Conservation (phyloP, 2,888 invertebrate species). For the Lysandra bellargus region DNA sequence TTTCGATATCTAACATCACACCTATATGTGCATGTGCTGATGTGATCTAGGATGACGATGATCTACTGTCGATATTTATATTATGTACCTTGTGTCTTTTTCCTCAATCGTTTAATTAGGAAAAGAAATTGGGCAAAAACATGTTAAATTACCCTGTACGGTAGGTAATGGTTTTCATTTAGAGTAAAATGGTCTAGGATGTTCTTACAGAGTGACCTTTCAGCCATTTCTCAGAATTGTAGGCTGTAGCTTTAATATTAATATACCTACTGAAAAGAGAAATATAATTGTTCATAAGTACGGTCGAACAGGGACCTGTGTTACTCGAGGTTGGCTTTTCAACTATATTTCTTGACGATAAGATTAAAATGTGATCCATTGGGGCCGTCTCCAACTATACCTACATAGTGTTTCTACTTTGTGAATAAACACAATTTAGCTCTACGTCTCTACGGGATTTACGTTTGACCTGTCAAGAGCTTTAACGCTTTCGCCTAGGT, state of each 20-base stretch:
- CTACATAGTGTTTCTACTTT: not conserved
- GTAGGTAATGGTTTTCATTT: not conserved
- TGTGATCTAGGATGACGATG: no score
- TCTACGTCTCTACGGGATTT: not conserved
- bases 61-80: no score
- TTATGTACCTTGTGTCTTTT: no score
- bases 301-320: not conserved
- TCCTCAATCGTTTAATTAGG: no score
- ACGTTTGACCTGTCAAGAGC: not conserved
- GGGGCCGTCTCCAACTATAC: not conserved
- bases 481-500: not conserved
- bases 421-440: not conserved
- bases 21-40: no score
- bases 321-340: not conserved
- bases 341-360: not conserved
- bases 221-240: no score
- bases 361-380: not conserved
- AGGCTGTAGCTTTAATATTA: not conserved
- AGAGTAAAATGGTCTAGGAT: not conserved
- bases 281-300: not conserved
- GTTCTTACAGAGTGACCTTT: not conserved
- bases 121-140: not conserved
- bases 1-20: no score
- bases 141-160: not conserved
- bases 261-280: no score